Base-by-base conservation (phyloP, 2,797 vertebrate genomes). In the Silurus lanzhouensis region DNA sequence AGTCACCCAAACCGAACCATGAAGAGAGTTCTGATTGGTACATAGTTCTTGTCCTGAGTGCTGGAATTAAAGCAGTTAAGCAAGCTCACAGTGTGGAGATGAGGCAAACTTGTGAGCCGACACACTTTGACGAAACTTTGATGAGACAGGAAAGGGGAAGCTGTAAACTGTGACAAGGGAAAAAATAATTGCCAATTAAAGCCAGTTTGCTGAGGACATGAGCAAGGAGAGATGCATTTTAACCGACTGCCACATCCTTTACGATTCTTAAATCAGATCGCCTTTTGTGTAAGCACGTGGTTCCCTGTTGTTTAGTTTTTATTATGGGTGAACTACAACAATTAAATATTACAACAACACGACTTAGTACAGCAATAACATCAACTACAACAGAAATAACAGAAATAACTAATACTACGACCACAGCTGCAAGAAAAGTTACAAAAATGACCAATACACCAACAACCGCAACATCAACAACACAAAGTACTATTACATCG, bases 51-150 rank as follows among this genome's bases (percentile, higher is more conserved):
- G 76, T 77, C 52, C 83, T 27, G 48, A 10, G 4, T 20, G 57
- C 57, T 67, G 79, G 83, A 70, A 72, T 82, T 68, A 82, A 68
- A 82, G 64, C 48, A 55, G 27, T 81, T 46, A 78, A 19, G 6
- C 6, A n/a, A 64, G 78, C 6, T 38, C 9, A 13, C 19, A 10
- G 64, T 70, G 66, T 38, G 80, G n/a, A 68, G 80, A 31, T 5
- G 64, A 25, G 38, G 8, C 64, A n/a, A 31, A 38, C 57, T 20
- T 22, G 66, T 55, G 46, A 82, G n/a, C 14, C 8, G 46, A 55
- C 2, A 8, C 79, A 6, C n/a, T 67, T 63, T 22, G 14, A 44
- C 1, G 6, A 14, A 80, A 38, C 61, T 66, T 27, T 68, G 64
- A 81, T 81, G 64, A 27, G 48, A 55, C 46, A 55, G 25, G 25